Percentiles rank a stretch among this genome's conserved stretches.
Conservation (phyloP, 2,888 invertebrate genomes). For the Conistra vaccinii region DNA sequence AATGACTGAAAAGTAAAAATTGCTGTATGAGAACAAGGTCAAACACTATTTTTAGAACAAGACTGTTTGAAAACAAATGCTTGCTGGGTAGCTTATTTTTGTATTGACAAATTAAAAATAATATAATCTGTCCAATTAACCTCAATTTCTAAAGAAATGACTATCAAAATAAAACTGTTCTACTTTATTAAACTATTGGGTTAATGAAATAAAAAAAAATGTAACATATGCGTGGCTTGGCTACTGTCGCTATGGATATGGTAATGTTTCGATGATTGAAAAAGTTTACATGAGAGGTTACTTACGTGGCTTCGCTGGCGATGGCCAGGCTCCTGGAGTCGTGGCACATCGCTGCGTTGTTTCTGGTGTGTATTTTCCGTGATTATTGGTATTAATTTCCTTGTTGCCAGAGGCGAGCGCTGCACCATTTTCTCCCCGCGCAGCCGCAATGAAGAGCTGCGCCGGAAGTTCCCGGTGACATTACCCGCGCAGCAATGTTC, state of each 20-base stretch:
- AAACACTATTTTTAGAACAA: conserved; percentile 1
- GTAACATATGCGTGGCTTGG: conserved; percentile 63
- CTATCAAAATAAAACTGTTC: conserved; percentile 31
- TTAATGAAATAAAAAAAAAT: conserved; percentile 21
- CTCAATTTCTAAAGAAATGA: conserved; percentile 30
- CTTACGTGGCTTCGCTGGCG: conserved; percentile 91
- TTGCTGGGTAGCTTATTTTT: neutral
- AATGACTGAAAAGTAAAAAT: conserved; percentile 84
- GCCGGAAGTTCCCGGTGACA: conserved; percentile 90
- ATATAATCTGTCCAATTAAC: neutral
- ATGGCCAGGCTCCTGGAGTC: conserved; percentile 86
- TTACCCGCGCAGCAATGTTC: conserved; percentile 89
- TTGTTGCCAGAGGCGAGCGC: conserved; percentile 88
- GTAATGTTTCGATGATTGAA: conserved; percentile 60
- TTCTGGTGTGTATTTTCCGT: conserved; percentile 91
- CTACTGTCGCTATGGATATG: conserved; percentile 69
- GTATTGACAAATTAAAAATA: neutral
- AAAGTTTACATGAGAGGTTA: conserved; percentile 56
- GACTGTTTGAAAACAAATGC: conserved; percentile 38
- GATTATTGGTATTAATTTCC: conserved; percentile 91
- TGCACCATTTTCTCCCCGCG: conserved; percentile 92
- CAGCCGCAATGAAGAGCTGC: conserved; percentile 93
- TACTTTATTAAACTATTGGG: conserved; percentile 16
- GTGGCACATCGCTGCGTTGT: conserved; percentile 86
- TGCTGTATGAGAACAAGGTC: conserved; percentile 30